Conservation (phyloP, 2,113 vertebrate species). For the Hylia prasina region DNA sequence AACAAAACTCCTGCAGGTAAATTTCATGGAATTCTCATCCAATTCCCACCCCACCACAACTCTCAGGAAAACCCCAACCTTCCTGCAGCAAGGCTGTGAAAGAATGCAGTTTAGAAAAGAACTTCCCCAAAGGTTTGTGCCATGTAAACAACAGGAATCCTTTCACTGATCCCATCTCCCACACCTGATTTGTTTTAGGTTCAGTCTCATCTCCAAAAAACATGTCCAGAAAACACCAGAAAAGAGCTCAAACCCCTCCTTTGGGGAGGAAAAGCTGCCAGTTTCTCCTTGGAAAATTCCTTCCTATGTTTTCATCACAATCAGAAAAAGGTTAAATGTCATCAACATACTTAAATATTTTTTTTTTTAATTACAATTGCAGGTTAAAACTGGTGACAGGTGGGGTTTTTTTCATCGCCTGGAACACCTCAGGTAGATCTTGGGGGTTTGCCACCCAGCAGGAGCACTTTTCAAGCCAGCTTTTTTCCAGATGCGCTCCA, state of each 20-base stretch:
- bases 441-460: slow-evolving; percentile 83
- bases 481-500: slow-evolving; percentile 82
- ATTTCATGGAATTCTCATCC: neutral
- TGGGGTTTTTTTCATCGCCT: neutral
- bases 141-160: neutral
- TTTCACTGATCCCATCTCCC: neutral
- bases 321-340: neutral
- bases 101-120: neutral
- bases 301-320: neutral
- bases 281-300: neutral
- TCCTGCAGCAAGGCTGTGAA: neutral
- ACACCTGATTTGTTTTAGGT: neutral
- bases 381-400: neutral
- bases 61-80: neutral
- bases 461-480: slow-evolving; percentile 86
- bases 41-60: neutral
- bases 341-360: neutral
- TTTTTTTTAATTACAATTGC: slow-evolving; percentile 25
- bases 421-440: slow-evolving; percentile 80
- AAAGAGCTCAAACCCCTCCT: neutral
- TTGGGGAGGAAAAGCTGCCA: neutral
- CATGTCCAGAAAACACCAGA: neutral
- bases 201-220: neutral
- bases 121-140: neutral
- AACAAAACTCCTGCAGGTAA: neutral